These are phyloP conservation scores for Gulo gulo DNA, from an alignment of 2,113 vertebrate genomes.

Conservation along the genomic window DNA sequence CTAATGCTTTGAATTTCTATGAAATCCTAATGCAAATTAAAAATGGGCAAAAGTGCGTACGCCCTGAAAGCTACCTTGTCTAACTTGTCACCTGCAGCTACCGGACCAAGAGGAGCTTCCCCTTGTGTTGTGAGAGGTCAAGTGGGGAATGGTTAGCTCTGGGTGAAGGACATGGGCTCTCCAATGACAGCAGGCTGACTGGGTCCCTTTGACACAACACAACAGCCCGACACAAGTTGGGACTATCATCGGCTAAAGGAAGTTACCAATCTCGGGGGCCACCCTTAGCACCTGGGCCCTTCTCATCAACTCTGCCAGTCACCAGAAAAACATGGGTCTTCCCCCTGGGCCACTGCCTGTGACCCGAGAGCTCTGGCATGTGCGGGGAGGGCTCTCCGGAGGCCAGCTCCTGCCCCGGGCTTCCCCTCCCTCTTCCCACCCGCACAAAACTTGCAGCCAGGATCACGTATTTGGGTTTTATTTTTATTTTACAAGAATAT, in stretches of 20 bases:
- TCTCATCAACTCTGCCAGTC: neutral
- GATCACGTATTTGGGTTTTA: neutral
- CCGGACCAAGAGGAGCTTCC: neutral
- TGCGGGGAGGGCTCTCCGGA: neutral
- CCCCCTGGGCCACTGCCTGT: neutral
- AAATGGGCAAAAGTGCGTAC: neutral
- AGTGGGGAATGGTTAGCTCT: neutral
- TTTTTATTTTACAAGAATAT: constrained; percentile 78
- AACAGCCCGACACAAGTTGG: neutral
- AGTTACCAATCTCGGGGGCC: neutral
- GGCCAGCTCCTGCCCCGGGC: neutral
- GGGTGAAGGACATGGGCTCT: accelerated
- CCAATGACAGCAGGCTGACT: neutral
- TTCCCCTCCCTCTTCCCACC: neutral
- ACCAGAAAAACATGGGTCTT: neutral
- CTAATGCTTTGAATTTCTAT: neutral
- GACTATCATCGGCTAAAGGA: neutral
- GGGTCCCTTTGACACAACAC: accelerated
- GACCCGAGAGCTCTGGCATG: accelerated
- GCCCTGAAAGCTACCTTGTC: neutral
- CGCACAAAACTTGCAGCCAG: neutral
- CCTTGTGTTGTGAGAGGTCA: neutral
- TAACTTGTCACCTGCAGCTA: neutral
- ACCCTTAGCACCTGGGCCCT: neutral
- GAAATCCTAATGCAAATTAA: neutral